Evolutionary conservation across 2,888 invertebrate genomes (phyloP).

Genomic region (Anthrax anthrax): DNA sequence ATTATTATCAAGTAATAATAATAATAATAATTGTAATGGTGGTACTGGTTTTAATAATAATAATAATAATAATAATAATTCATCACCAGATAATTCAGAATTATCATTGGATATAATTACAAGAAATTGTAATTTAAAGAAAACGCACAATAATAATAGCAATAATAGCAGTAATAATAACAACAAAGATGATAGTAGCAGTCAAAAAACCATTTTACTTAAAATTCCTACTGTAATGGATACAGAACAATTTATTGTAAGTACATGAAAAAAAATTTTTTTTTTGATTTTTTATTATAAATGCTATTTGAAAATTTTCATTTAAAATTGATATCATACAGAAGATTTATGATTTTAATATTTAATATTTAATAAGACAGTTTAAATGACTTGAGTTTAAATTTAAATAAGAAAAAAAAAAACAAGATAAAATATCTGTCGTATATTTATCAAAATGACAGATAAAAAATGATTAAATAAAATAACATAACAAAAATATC

Average conservation of each 20-base stretch:
- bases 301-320: no score
- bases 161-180: no score
- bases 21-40: constrained; percentile 4
- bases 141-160: constrained; percentile 18
- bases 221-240: constrained; percentile 31
- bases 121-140: constrained; percentile 22
- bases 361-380: no score
- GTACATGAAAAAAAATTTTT: constrained; percentile 12
- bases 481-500: no score
- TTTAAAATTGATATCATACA: no score
- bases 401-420: no score
- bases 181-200: constrained; percentile 16
- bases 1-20: constrained; percentile 20
- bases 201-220: constrained; percentile 30
- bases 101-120: constrained; percentile 21
- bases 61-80: constrained; percentile 10
- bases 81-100: constrained; percentile 34
- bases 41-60: constrained; percentile 22
- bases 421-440: no score
- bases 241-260: constrained; percentile 32
- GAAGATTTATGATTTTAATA: no score
- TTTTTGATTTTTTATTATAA: no score
- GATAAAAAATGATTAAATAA: no score
- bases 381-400: no score
- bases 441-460: no score